Percentiles rank a stretch among this genome's conserved stretches.
Evolutionary conservation across 1,140 invertebrate genomes (phyloP).

Genomic region (Ceratosolen fusciceps): DNA sequence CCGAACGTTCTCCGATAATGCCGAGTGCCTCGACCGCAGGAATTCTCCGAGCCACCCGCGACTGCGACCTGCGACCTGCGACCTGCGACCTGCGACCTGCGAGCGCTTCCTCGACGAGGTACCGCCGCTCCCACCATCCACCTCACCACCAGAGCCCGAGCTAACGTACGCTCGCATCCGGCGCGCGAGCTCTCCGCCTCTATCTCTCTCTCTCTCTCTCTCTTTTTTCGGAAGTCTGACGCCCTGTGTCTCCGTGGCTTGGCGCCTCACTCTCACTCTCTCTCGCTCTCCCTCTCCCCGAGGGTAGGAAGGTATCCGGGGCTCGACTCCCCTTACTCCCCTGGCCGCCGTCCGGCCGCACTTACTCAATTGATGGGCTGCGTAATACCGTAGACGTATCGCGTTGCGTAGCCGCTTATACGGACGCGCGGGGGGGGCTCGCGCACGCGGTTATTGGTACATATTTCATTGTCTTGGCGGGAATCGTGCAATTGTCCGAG

Average conservation of each 20-base stretch:
- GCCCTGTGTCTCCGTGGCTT: too few species aligned
- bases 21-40: slow-evolving; percentile 55
- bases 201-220: neutral
- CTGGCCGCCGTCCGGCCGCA: neutral
- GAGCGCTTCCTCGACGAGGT: too few species aligned
- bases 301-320: too few species aligned
- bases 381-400: neutral
- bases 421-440: neutral
- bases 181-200: neutral
- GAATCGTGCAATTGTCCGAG: slow-evolving; percentile 25
- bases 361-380: slow-evolving; percentile 21
- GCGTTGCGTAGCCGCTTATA: too few species aligned
- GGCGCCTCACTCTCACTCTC: neutral
- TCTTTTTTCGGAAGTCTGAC: too few species aligned
- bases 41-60: slow-evolving; percentile 48
- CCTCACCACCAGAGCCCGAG: too few species aligned
- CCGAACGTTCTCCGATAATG: slow-evolving; percentile 61
- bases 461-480: slow-evolving; percentile 14
- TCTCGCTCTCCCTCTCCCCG: neutral
- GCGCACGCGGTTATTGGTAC: neutral
- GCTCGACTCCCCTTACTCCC: too few species aligned
- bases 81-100: too few species aligned
- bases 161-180: too few species aligned
- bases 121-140: too few species aligned
- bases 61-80: too few species aligned